These are phyloP conservation scores for Axea sp. DNA, from an alignment of 2,888 invertebrate species.

Conservation along the genomic window DNA sequence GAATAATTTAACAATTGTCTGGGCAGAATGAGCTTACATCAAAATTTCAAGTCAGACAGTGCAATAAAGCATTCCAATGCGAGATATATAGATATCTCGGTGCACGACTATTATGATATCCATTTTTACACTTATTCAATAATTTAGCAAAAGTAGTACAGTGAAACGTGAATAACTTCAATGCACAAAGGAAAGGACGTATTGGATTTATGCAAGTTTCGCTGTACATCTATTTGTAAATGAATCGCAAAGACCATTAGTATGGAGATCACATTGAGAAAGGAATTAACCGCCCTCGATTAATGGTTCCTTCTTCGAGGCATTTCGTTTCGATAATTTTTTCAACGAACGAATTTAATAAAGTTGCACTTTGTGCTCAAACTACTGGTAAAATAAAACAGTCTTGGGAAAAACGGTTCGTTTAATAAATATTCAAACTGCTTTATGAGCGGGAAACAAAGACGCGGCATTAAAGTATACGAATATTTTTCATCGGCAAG, in stretches of 20 bases:
- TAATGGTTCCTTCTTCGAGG: no score
- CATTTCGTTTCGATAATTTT: no score
- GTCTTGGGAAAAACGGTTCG: neutral
- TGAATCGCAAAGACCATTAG: conserved; percentile 36
- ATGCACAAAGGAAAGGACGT: neutral
- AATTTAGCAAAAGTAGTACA: conserved; percentile 40
- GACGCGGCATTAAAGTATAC: neutral
- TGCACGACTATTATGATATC: conserved; percentile 38
- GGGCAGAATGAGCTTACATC: conserved; percentile 71
- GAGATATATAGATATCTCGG: conserved; percentile 37
- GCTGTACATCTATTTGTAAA: conserved; percentile 41
- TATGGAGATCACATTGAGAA: conserved; percentile 21
- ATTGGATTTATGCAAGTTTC: conserved; percentile 41
- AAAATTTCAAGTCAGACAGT: conserved; percentile 66
- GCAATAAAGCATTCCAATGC: conserved; percentile 59
- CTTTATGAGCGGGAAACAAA: neutral
- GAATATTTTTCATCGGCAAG: neutral
- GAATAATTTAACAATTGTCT: conserved; percentile 65
- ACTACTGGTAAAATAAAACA: no score
- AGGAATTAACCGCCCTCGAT: conserved; percentile 9
- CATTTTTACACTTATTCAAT: conserved; percentile 50
- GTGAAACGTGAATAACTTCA: conserved; percentile 35
- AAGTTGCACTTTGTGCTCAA: no score
- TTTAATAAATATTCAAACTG: conserved; percentile 34
- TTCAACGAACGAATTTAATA: no score